A percentile compares a stretch with the other conserved stretches of the same genome.
Conservation (phyloP, 2,888 invertebrate genomes). For the Mimachlamys varia region DNA sequence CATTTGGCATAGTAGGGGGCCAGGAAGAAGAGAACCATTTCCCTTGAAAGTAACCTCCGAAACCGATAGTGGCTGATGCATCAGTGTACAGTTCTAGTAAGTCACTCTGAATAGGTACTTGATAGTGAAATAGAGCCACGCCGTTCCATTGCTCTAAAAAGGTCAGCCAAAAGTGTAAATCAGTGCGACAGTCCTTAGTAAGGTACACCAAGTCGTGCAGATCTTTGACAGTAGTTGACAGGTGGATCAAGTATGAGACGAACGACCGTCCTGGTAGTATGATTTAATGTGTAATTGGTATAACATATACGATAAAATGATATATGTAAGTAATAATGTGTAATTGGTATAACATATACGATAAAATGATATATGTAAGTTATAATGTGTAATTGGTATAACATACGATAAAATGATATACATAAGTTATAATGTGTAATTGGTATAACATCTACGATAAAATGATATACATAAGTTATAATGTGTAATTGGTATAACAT, state of each 20-base stretch:
- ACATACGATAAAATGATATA: too few species aligned
- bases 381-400: too few species aligned
- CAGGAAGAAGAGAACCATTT: conserved; percentile 47
- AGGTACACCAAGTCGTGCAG: conserved; percentile 43
- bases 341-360: too few species aligned
- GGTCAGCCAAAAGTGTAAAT: neutral
- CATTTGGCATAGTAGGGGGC: conserved; percentile 32
- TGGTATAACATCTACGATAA: too few species aligned
- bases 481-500: too few species aligned
- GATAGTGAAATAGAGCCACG: neutral
- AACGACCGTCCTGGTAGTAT: conserved; percentile 40
- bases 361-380: too few species aligned
- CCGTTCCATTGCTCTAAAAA: neutral
- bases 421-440: too few species aligned
- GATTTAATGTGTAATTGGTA: too few species aligned
- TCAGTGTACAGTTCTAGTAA: conserved; percentile 45
- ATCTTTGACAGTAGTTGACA: conserved; percentile 34
- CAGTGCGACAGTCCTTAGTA: conserved; percentile 1
- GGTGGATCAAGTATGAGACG: conserved; percentile 38
- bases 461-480: too few species aligned
- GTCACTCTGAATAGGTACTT: neutral
- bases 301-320: too few species aligned
- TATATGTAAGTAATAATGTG: too few species aligned
- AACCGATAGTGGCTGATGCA: conserved; percentile 45
- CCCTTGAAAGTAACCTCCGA: conserved; percentile 46